Conservation (phyloP, 2,113 vertebrate genomes). For the Oreochromis aureus region DNA sequence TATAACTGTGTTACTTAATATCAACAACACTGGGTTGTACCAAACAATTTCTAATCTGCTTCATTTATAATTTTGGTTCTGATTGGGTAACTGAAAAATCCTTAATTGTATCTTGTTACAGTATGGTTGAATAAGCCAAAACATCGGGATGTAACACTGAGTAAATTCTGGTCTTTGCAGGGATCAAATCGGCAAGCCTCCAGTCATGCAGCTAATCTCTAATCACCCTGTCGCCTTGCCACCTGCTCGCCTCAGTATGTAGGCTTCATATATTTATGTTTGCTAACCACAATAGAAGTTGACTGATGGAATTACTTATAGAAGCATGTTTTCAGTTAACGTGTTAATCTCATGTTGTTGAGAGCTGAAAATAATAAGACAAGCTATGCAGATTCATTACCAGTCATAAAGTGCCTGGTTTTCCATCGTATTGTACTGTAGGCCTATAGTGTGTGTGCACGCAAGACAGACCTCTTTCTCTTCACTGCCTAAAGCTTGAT, state of each 20-base stretch:
- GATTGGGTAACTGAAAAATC: background rate
- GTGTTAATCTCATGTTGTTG: background rate
- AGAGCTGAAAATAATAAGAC: background rate
- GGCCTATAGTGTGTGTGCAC: background rate
- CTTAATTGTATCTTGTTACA: slow-evolving; percentile 13
- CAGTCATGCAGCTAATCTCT: slow-evolving; percentile 54
- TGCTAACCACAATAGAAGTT: background rate
- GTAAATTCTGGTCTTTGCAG: slow-evolving; percentile 25
- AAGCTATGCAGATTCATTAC: background rate
- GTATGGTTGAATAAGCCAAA: background rate
- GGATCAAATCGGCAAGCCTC: slow-evolving; percentile 35
- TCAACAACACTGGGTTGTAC: background rate
- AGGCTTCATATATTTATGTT: background rate
- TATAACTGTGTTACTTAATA: background rate
- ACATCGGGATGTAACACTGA: slow-evolving; percentile 2
- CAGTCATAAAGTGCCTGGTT: background rate
- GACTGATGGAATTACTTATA: background rate
- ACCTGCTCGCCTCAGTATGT: slow-evolving; percentile 41
- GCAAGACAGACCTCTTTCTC: slow-evolving; percentile 24
- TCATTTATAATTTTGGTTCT: background rate
- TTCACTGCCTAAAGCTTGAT: slow-evolving; percentile 61
- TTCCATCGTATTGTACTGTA: background rate
- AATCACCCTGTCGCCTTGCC: slow-evolving; percentile 46
- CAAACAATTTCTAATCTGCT: background rate
- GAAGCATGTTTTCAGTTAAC: background rate